A percentile compares a stretch with the other conserved stretches of the same genome.
Conservation (phyloP, 2,888 invertebrate genomes). For the Acleris literana region DNA sequence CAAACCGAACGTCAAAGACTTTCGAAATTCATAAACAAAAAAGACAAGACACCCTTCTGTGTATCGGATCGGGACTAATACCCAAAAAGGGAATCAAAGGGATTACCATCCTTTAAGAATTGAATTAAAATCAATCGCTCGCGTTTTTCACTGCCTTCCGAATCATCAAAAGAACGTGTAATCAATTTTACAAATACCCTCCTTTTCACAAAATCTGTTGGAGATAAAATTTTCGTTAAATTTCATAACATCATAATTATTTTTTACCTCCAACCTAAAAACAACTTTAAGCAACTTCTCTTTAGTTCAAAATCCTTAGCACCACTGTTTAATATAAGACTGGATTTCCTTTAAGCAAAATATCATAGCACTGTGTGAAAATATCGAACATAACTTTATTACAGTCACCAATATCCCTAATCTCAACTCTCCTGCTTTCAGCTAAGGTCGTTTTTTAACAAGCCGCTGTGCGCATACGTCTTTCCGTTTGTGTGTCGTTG, state of each 20-base stretch:
- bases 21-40: conserved; percentile 15
- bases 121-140: conserved; percentile 76
- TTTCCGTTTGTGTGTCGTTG: conserved; percentile 43
- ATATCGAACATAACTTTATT: conserved; percentile 77
- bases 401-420: conserved; percentile 42
- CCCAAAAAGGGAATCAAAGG: conserved; percentile 60
- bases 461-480: conserved; percentile 42
- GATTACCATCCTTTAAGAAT: conserved; percentile 56
- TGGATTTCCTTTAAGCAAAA: conserved; percentile 47
- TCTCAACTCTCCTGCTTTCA: conserved; percentile 35
- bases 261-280: conserved; percentile 4
- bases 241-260: conserved; percentile 40
- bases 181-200: conserved; percentile 81
- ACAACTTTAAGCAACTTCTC: fast-evolving
- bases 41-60: conserved; percentile 51
- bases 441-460: conserved; percentile 41
- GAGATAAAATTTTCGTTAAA: conserved; percentile 40
- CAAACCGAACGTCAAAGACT: not conserved
- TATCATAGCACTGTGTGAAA: conserved; percentile 74
- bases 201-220: conserved; percentile 68
- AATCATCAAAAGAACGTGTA: conserved; percentile 72
- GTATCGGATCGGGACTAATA: conserved; percentile 63
- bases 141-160: conserved; percentile 53
- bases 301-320: conserved; percentile 35
- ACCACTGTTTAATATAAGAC: conserved; percentile 1